phyloP scores from a whole-genome alignment of 2,113 vertebrate genomes.

The Ammodytes dubius region DNA sequence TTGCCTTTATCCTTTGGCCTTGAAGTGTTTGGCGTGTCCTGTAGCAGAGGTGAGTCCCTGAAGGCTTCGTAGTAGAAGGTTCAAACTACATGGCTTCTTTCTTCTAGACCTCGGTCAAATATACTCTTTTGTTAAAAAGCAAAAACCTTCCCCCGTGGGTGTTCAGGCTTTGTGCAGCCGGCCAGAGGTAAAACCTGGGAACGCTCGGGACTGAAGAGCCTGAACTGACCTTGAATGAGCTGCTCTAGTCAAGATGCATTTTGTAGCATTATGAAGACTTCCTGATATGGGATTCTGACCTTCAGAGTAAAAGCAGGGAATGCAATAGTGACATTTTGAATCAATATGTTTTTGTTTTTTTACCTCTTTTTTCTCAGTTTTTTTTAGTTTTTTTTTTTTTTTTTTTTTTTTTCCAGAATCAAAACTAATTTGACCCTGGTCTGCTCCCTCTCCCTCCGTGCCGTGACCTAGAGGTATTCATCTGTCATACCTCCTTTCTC shows the following conservation, averaged over 20 bases:
- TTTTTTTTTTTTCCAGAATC: neutral
- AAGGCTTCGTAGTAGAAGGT: slow-evolving; percentile 23
- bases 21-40: slow-evolving; percentile 94
- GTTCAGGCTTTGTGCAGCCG: slow-evolving; percentile 6
- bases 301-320: neutral
- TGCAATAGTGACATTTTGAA: neutral
- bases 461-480: slow-evolving; percentile 7
- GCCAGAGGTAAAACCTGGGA: slow-evolving; percentile 9
- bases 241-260: neutral
- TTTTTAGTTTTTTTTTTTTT: neutral
- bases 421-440: slow-evolving; percentile 52
- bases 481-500: neutral
- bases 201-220: neutral
- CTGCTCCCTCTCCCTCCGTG: neutral
- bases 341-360: too few species aligned
- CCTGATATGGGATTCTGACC: neutral
- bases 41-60: slow-evolving; percentile 91
- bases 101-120: slow-evolving; percentile 42
- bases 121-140: slow-evolving; percentile 16
- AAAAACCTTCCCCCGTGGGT: neutral
- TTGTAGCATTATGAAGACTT: neutral
- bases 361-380: neutral
- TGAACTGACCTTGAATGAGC: neutral
- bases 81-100: slow-evolving; percentile 14
- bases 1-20: slow-evolving; percentile 99